Base-by-base conservation (phyloP, 2,888 invertebrate species). In the Marronus borbonicus region DNA sequence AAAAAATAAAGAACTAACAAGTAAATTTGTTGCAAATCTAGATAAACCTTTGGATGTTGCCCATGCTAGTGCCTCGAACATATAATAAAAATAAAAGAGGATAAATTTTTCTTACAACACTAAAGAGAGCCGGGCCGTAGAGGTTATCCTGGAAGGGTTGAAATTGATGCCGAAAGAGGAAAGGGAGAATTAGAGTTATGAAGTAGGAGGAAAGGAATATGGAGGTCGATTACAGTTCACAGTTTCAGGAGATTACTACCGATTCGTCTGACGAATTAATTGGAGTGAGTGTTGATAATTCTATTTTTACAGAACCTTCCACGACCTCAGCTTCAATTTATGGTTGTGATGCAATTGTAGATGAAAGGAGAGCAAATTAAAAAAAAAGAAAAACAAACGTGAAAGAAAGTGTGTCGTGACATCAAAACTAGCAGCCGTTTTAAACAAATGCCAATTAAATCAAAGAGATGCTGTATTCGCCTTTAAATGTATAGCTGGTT, bases 371-470 rank as follows among this genome's bases (percentile, higher is more conserved):
- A 1, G 2, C 58, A 58, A 20, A 17, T 20, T 58, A 3, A 58
- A n/a, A n/a, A 58, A 17, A 24, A 2, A 24, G 24, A 17, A 58
- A 24, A 24, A 58, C 58, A 24, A 58, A 24, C 20, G 58, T 24
- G 20, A 10, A 58, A 58, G 24, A 58, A 58, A 58, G 58, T 58
- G 58, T 17, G 5, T 58, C 17, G 17, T 58, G n/a, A 58, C 58
- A 20, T 20, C 58, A 58, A 58, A 58, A 58, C 3, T 58, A 58
- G 58, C n/a, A 58, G 58, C n/a, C 3, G 58, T 20, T 58, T 20
- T 58, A n/a, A 17, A 14, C 17, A 58, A 17, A 58, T 58, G 58
- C 20, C n/a, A 58, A 8, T 58, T 58, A 20, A 58, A 17, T 8
- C 17, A 58, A 17, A 58, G 58, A 0, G 58, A 58, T 58, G 58